phyloP scores from a whole-genome alignment of 2,797 vertebrate species.

The Falco novaeseelandiae region DNA sequence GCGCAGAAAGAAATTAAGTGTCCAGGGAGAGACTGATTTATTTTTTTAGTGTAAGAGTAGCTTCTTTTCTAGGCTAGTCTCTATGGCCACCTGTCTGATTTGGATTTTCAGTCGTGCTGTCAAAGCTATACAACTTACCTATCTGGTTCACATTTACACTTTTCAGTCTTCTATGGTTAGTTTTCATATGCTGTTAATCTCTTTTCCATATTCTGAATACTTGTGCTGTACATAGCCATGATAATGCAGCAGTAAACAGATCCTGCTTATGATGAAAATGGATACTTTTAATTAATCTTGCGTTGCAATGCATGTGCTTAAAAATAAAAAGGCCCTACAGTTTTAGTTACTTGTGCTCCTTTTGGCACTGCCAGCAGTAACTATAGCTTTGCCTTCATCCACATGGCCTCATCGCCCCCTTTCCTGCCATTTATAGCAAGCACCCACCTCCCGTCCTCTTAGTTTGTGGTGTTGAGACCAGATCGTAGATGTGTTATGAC shows the following conservation, averaged over 20 bases:
- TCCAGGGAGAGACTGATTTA: neutral
- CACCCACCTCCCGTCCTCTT: neutral
- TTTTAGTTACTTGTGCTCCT: neutral
- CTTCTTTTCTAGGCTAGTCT: neutral
- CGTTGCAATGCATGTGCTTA: neutral
- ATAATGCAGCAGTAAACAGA: neutral
- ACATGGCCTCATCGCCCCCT: neutral
- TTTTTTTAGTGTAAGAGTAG: neutral
- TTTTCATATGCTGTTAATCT: neutral
- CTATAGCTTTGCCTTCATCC: neutral
- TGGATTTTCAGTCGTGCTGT: neutral
- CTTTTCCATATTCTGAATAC: neutral
- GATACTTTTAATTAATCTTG: slow-evolving; percentile 22
- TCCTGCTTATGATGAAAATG: neutral
- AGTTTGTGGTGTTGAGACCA: neutral
- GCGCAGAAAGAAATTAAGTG: neutral
- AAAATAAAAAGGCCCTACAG: neutral
- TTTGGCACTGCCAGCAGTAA: neutral
- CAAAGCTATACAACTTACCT: neutral
- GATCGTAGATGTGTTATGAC: neutral
- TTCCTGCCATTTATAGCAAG: neutral
- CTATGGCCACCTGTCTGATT: neutral
- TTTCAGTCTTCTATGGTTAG: neutral
- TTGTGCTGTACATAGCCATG: neutral
- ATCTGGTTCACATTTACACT: neutral